Base-by-base conservation (phyloP, 2,797 vertebrate species). In the Nyctibius grandis region DNA sequence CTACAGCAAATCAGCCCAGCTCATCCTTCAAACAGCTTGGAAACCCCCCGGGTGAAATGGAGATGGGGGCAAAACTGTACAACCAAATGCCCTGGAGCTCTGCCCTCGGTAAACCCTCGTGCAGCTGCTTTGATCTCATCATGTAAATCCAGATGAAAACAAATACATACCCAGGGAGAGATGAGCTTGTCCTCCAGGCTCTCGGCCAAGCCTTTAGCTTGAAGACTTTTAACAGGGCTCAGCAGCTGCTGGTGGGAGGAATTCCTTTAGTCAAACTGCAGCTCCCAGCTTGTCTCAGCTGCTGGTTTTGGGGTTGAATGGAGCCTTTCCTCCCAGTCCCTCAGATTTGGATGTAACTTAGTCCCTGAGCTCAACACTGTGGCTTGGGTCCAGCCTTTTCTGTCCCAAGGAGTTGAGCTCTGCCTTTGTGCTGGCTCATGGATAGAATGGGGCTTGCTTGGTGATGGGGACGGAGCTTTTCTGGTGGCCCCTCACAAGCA, bases 231-330 rank as follows among this genome's bases (percentile, higher is more conserved):
- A 94, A 76, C 73, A 33, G 82, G 38, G 76, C 83, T 92, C 63
- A 0, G 89, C 94, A 94, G 94, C 94, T 96, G 96, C 67, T 73
- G 76, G 57, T 91, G 94, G 93, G 89, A 95, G 88, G 91, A 95
- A 95, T 86, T 67, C 64, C 88, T 95, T 51, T 81, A 94, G 94
- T 86, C 94, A 82, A 34, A 50, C 63, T 45, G 91, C 89, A 86
- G 87, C 82, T 95, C 89, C 78, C 95, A 93, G 95, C 91, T 59
- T 54, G 88, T 51, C 79, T 36, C 94, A 95, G 96, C 95, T 70
- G 88, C 92, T 90, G 88, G 14, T 21, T 72, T 51, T 54, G 19
- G 88, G 80, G 54, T 23, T 0, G 0, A 28, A 42, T 18, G 54
- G 34, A 92, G 15, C 25, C n/a, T 51, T 70, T 72, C 50, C 80